These are phyloP conservation scores for Karalla daura DNA, from an alignment of 2,797 vertebrate genomes.

Conservation along the genomic window DNA sequence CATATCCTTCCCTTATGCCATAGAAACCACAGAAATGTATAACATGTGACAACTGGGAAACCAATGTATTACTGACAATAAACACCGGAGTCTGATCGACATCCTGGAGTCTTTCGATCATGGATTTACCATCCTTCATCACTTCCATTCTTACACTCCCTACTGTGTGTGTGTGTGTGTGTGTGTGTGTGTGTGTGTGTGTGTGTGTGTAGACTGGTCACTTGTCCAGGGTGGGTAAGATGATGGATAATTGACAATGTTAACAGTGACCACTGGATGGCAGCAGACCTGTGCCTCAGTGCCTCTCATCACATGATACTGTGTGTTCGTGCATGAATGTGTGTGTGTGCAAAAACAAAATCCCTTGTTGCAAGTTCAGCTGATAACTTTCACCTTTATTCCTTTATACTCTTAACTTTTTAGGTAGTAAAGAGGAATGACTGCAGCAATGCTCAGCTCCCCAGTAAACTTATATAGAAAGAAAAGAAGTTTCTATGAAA, in stretches of 20 bases:
- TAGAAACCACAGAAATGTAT: too few relatives aligned
- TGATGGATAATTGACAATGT: too few relatives aligned
- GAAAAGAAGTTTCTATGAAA: background rate
- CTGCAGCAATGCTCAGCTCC: background rate
- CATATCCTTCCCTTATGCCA: too few relatives aligned
- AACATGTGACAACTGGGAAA: background rate
- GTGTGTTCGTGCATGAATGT: background rate
- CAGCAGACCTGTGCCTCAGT: conserved; percentile 21
- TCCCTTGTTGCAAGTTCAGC: background rate
- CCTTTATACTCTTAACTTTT: background rate
- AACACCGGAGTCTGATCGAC: background rate
- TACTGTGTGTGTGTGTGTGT: too few relatives aligned
- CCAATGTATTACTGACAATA: background rate
- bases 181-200: too few relatives aligned
- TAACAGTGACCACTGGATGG: conserved; percentile 38
- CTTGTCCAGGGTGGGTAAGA: too few relatives aligned
- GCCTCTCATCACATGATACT: background rate
- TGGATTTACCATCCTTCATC: background rate
- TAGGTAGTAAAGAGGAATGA: background rate
- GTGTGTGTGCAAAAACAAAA: background rate
- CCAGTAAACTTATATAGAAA: background rate
- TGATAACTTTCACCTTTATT: background rate
- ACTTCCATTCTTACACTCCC: background rate
- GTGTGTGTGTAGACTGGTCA: too few relatives aligned
- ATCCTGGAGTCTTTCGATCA: too few relatives aligned